These are phyloP conservation scores for Eugnorisma glareosa DNA, from an alignment of 2,888 invertebrate species.

Conservation along the genomic window DNA sequence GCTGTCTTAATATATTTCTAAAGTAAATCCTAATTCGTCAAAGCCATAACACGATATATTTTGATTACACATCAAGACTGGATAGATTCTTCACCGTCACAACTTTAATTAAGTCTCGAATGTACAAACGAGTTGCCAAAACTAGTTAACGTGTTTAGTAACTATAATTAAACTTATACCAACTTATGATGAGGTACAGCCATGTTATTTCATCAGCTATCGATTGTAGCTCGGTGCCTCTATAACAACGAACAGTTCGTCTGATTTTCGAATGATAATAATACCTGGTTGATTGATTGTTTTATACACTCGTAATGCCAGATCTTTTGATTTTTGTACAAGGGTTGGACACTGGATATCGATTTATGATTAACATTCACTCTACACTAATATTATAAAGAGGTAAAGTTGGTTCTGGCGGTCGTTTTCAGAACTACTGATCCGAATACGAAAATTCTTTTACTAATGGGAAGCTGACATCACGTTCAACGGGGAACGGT, in stretches of 20 bases:
- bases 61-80: conserved; percentile 48
- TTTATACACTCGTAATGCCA: neutral
- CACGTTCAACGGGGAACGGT: no score
- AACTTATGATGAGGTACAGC: conserved; percentile 77
- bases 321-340: neutral
- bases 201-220: conserved; percentile 65
- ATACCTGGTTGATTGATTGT: neutral
- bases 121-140: conserved; percentile 83
- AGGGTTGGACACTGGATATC: no score
- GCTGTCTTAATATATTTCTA: neutral
- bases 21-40: neutral
- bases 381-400: no score
- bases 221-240: conserved; percentile 27
- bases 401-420: no score
- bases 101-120: conserved; percentile 83
- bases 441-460: neutral
- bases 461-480: neutral
- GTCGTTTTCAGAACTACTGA: neutral
- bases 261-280: neutral
- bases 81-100: conserved; percentile 69
- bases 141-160: conserved; percentile 82
- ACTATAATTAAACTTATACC: conserved; percentile 82
- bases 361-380: no score
- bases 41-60: conserved; percentile 12
- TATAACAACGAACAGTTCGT: neutral